phyloP scores from a whole-genome alignment of 2,113 vertebrate species.

The Papio anubis region DNA sequence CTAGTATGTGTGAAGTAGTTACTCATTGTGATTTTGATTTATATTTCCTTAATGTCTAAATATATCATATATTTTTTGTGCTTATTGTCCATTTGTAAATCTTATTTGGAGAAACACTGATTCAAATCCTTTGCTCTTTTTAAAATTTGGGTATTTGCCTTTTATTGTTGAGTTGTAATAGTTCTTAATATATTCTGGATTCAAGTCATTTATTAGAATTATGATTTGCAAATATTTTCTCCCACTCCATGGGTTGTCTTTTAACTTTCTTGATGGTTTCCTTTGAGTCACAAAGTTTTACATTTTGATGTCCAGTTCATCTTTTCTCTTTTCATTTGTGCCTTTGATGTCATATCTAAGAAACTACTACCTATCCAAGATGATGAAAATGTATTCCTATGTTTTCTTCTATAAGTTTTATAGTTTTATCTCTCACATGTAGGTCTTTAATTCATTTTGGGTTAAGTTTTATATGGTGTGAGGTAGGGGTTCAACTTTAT shows the following conservation, averaged over 20 bases:
- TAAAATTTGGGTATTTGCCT: not conserved
- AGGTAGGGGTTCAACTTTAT: not conserved
- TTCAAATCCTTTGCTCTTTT: not conserved
- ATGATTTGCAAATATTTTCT: constrained; percentile 21
- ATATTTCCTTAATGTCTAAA: not conserved
- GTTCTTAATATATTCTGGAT: not conserved
- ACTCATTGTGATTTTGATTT: constrained; percentile 22
- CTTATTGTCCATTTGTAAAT: not conserved
- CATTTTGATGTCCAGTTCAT: constrained; percentile 24
- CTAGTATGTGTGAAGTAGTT: not conserved
- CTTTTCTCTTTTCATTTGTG: constrained; percentile 13
- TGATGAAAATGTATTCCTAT: not conserved
- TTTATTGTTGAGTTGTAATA: constrained; percentile 9
- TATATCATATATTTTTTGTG: not conserved
- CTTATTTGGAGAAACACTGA: not conserved
- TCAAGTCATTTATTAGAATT: not conserved
- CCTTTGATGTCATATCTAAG: not conserved
- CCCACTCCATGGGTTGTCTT: not conserved
- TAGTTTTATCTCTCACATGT: not conserved
- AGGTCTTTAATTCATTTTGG: not conserved
- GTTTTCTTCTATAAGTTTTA: constrained; percentile 13
- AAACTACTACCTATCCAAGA: constrained; percentile 5
- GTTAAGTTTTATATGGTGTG: not conserved
- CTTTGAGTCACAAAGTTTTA: constrained; percentile 8
- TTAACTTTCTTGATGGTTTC: constrained; percentile 23